phyloP scores from a whole-genome alignment of 2,113 vertebrate species.

The Puffinus mauretanicus region DNA sequence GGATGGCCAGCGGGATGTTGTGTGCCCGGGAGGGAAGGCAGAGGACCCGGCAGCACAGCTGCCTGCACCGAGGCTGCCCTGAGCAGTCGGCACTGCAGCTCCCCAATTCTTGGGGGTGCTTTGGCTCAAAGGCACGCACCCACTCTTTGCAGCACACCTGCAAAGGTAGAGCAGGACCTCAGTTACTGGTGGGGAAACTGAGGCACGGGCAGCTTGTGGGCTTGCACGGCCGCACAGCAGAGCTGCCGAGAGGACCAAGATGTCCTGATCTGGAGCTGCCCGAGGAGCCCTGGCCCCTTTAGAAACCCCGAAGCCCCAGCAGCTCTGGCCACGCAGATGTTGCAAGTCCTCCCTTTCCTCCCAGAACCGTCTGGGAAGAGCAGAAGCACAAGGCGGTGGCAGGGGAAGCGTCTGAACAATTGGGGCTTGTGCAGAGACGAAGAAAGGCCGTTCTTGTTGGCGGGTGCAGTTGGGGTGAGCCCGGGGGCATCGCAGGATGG shows the following conservation, averaged over 20 bases:
- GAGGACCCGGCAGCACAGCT: neutral
- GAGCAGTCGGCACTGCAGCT: neutral
- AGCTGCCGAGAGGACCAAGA: neutral
- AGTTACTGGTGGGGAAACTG: neutral
- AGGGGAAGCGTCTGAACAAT: conserved; percentile 29
- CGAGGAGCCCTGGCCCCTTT: rapidly evolving
- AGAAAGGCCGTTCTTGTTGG: conserved; percentile 71
- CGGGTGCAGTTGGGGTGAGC: conserved; percentile 21
- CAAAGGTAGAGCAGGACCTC: neutral
- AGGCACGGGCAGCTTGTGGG: rapidly evolving
- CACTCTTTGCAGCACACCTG: neutral
- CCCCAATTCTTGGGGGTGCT: neutral
- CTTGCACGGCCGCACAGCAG: neutral
- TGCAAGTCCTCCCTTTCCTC: neutral
- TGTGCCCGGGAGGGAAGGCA: neutral
- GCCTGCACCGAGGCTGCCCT: neutral
- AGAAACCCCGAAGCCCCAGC: neutral
- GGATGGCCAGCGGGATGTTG: neutral
- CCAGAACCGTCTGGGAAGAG: neutral
- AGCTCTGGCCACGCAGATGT: neutral
- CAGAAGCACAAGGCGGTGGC: conserved; percentile 7
- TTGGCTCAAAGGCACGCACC: neutral
- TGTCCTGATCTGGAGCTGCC: neutral
- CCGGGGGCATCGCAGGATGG: conserved; percentile 55
- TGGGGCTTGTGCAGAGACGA: conserved; percentile 56